These are phyloP conservation scores for Remorina albescens DNA, from an alignment of 2,797 vertebrate species.

Conservation along the genomic window DNA sequence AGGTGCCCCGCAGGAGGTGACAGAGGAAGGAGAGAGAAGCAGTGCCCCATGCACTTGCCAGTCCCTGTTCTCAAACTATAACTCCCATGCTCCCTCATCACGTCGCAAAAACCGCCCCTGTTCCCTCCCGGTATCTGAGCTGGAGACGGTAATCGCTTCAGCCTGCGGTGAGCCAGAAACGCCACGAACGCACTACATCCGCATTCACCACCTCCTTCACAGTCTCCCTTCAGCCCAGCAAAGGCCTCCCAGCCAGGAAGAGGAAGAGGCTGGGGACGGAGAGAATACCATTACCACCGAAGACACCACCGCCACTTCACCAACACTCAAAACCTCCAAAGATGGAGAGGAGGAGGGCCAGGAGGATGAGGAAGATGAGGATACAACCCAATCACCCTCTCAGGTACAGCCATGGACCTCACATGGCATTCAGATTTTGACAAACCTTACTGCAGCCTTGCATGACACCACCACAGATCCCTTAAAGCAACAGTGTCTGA, in stretches of 20 bases:
- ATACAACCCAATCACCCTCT: slow-evolving; percentile 74
- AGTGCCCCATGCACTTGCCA: slow-evolving; percentile 58
- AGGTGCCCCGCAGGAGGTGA: slow-evolving; percentile 58
- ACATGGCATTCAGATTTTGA: background rate
- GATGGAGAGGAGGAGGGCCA: slow-evolving; percentile 63
- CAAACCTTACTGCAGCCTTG: background rate
- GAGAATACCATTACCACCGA: slow-evolving; percentile 36
- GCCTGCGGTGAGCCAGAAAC: slow-evolving; percentile 94
- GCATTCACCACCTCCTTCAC: slow-evolving; percentile 95
- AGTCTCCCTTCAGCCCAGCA: slow-evolving; percentile 91
- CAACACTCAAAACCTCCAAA: slow-evolving; percentile 64
- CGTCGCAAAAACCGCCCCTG: slow-evolving; percentile 91
- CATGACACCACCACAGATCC: background rate
- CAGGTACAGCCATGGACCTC: slow-evolving; percentile 60
- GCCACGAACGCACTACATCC: slow-evolving; percentile 94
- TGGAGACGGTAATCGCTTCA: slow-evolving; percentile 95
- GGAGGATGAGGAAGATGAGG: slow-evolving; percentile 75
- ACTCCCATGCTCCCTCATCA: slow-evolving; percentile 63
- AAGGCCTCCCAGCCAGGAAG: slow-evolving; percentile 69
- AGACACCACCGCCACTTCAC: slow-evolving; percentile 56
- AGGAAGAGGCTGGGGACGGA: slow-evolving; percentile 74
- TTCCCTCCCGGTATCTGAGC: slow-evolving; percentile 94
- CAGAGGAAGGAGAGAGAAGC: slow-evolving; percentile 67
- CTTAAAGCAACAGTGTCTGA: background rate
- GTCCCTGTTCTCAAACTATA: slow-evolving; percentile 62